Percentiles rank a stretch among this genome's conserved stretches.
Conservation (phyloP, 2,888 invertebrate species). For the Poecilus cupreus region DNA sequence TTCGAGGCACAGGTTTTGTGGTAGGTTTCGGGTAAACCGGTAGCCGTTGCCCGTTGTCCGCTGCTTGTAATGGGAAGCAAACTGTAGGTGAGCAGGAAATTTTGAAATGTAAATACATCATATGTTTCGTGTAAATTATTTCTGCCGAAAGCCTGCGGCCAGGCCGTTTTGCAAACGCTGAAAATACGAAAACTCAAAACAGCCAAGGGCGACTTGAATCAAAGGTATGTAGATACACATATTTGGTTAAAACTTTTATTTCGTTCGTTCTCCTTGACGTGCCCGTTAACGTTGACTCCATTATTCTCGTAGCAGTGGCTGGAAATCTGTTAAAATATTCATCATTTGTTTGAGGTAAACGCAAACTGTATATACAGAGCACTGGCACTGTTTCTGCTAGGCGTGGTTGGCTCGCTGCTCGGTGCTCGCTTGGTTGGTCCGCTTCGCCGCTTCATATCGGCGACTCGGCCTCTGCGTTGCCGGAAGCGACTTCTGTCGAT, state of each 20-base stretch:
- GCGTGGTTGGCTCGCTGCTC: background rate
- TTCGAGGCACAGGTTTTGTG: too few species aligned
- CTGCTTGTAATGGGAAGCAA: background rate
- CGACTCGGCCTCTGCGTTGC: background rate
- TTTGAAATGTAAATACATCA: slow-evolving; percentile 50
- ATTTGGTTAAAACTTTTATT: slow-evolving; percentile 49
- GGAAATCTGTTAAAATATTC: slow-evolving; percentile 51
- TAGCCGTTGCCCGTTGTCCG: background rate
- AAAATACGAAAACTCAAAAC: slow-evolving; percentile 50
- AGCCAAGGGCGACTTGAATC: slow-evolving; percentile 32
- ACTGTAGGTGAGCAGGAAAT: slow-evolving; percentile 25
- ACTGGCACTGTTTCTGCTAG: background rate
- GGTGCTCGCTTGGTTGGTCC: too few species aligned
- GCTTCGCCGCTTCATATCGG: background rate
- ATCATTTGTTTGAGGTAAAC: slow-evolving; percentile 49
- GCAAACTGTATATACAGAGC: slow-evolving; percentile 22
- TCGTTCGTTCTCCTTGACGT: slow-evolving; percentile 35
- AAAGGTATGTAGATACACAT: slow-evolving; percentile 25
- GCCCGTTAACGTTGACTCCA: slow-evolving; percentile 37
- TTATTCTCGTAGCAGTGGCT: slow-evolving; percentile 44
- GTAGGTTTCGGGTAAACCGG: too few species aligned
- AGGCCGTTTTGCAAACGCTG: slow-evolving; percentile 41
- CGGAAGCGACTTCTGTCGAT: background rate
- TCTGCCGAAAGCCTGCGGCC: slow-evolving; percentile 29
- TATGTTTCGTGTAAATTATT: slow-evolving; percentile 47